These are phyloP conservation scores for Rhinogobio ventralis DNA, from an alignment of 2,797 vertebrate species.

Conservation along the genomic window DNA sequence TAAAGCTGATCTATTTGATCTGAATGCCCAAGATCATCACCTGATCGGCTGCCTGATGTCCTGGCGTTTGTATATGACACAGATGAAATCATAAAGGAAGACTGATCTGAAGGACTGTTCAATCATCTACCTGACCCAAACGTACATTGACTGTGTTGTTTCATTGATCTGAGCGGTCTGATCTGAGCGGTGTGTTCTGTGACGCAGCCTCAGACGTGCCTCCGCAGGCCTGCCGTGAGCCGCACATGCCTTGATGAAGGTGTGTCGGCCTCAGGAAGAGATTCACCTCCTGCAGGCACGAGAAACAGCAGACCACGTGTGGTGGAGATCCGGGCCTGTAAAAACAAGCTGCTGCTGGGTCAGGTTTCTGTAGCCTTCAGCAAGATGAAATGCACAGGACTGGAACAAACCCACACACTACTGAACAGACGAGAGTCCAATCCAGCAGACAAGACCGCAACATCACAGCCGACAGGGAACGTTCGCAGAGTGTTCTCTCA, in stretches of 20 bases:
- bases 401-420: not conserved
- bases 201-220: slow-evolving; percentile 32
- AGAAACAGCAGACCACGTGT: not conserved
- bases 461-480: too few species aligned
- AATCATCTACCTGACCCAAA: too few species aligned
- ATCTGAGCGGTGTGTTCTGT: not conserved
- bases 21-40: not conserved
- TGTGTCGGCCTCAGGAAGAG: slow-evolving; percentile 25
- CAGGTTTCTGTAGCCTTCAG: slow-evolving; percentile 33
- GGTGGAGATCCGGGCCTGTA: slow-evolving; percentile 10
- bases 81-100: not conserved
- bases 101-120: not conserved
- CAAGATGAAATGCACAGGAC: not conserved
- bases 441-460: not conserved
- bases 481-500: too few species aligned
- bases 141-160: not conserved
- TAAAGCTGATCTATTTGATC: not conserved
- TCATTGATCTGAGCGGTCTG: not conserved
- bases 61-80: not conserved
- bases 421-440: not conserved
- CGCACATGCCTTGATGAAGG: slow-evolving; percentile 72
- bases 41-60: not conserved
- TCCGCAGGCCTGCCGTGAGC: slow-evolving; percentile 61
- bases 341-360: slow-evolving; percentile 16
- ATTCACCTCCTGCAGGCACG: slow-evolving; percentile 9